Evolutionary conservation across 2,888 invertebrate genomes (phyloP), one percentile per base, ranked within the genome.

Genomic region (Leucoma salicis): DNA sequence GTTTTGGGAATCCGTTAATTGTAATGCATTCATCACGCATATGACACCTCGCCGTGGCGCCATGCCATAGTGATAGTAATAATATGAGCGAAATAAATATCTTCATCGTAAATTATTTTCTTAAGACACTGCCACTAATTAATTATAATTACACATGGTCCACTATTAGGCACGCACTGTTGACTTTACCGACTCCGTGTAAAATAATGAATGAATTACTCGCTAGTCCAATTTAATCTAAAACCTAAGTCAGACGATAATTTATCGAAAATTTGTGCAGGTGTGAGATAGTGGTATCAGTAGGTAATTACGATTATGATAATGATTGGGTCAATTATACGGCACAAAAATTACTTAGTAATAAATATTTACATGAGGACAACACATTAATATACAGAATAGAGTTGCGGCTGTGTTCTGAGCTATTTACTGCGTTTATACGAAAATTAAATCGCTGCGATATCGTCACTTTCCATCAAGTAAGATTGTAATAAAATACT

Each of bases 221-320:
- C 14, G 10, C 10, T 5, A 16, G 2, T 16, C 8, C 6, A 4
- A 61, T 59, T 57, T 59, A 66, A 64, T 68, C 62, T 61, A 55
- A 49, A 44, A 53, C 49, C 53, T 67, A 46, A 38, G 28, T 56
- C 53, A 52, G 58, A 58, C 57, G 79, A 83, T 83, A 82, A 43
- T 54, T 43, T 82, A 84, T 82, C 78, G 53, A 42, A 66, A 75
- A 70, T 69, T 68, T 70, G 66, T 60, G 70, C 82, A 83, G 82
- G 82, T 83, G 80, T 57, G 38, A 51, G 80, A 81, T 83, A 76
- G 70, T 50, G 39, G 27, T 46, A 35, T 47, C 40, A 41, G 38
- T 58, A 49, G 64, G 38, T 58, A 49, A 65, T 58, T 29, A 27
- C 11, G 3, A 21, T 21, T 3, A 16, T 16, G 16, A 16, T 6